A percentile compares a stretch with the other conserved stretches of the same genome.
These are phyloP conservation scores for Sminthopsis crassicaudata DNA, from an alignment of 2,113 vertebrate species.

Conservation along the genomic window DNA sequence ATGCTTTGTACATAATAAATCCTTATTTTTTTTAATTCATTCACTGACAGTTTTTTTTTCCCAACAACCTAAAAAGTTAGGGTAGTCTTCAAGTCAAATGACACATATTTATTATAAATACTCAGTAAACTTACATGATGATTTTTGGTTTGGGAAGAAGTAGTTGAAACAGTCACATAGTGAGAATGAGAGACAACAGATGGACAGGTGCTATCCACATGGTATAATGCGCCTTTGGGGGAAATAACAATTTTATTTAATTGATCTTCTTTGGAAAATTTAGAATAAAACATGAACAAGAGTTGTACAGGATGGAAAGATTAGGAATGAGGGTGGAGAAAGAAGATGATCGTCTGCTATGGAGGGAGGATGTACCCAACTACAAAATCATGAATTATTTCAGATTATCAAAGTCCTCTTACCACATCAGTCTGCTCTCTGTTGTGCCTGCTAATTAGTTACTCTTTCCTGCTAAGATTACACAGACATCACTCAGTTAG, in stretches of 20 bases:
- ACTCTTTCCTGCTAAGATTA: neutral
- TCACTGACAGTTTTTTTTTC: neutral
- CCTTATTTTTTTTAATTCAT: neutral
- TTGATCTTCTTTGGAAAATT: neutral
- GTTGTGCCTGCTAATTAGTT: neutral
- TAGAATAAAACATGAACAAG: neutral
- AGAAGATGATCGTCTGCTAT: neutral
- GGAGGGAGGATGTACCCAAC: neutral
- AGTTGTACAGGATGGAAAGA: neutral
- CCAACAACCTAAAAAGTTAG: neutral
- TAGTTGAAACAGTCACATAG: neutral
- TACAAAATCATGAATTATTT: neutral
- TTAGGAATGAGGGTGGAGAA: neutral
- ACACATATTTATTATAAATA: neutral
- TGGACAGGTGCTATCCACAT: neutral
- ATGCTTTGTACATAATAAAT: neutral
- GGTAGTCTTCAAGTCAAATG: neutral
- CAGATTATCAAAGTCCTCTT: neutral
- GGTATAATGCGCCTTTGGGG: neutral
- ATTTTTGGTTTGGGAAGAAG: neutral
- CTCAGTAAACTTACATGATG: neutral
- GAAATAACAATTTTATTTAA: neutral
- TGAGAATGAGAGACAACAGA: constrained; percentile 1
- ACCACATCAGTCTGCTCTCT: neutral
- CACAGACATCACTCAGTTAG: neutral